These are phyloP conservation scores for Pseudococcus longispinus DNA, from an alignment of 2,888 invertebrate genomes.

Conservation along the genomic window DNA sequence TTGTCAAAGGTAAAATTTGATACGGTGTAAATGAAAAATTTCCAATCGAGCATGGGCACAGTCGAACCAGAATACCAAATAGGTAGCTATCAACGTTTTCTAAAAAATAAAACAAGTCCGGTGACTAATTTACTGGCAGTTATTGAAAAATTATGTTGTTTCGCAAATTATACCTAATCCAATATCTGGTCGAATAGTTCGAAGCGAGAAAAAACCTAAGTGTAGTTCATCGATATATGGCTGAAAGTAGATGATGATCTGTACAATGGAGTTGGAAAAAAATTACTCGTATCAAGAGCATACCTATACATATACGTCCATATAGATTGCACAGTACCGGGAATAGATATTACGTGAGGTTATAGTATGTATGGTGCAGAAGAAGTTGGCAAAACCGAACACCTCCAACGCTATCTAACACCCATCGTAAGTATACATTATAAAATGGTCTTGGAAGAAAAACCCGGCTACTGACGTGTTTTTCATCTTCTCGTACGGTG, in stretches of 20 bases:
- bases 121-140: not conserved
- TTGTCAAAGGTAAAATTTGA: conserved; percentile 24
- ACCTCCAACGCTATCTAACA: conserved; percentile 5
- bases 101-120: not conserved
- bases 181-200: not conserved
- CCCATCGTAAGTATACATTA: not conserved
- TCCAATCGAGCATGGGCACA: not conserved
- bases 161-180: not conserved
- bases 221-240: not conserved
- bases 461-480: not conserved
- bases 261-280: not conserved
- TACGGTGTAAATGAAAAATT: conserved; percentile 28
- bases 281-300: not conserved
- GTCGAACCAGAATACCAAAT: not conserved
- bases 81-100: not conserved
- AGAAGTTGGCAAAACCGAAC: not conserved
- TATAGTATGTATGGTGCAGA: not conserved
- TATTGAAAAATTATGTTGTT: conserved; percentile 13
- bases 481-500: not conserved
- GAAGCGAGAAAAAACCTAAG: not conserved
- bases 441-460: not conserved
- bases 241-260: not conserved
- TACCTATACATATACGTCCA: not conserved
- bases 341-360: not conserved
- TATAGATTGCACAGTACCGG: not conserved